Conservation (phyloP, 2,797 vertebrate genomes). For the Karalla daura region DNA sequence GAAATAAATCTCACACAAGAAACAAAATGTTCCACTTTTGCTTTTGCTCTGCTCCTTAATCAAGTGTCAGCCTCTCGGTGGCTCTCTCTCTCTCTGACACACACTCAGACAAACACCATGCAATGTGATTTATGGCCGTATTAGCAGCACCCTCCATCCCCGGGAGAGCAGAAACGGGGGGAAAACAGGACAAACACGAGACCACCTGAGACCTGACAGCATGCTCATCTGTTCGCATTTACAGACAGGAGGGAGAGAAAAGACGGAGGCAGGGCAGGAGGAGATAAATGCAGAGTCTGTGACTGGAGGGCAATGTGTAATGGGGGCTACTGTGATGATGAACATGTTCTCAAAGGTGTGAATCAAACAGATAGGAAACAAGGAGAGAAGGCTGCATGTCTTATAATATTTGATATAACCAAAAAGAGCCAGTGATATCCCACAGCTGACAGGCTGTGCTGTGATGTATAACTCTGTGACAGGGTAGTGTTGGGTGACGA, state of each 20-base stretch:
- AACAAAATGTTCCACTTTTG: neutral
- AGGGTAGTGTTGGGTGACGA: too few species aligned
- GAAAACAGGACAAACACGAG: constrained; percentile 44
- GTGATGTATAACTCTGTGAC: too few species aligned
- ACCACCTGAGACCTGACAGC: constrained; percentile 51
- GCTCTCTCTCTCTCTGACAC: neutral
- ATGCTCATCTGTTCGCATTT: constrained; percentile 43
- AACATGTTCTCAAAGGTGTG: neutral
- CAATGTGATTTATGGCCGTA: constrained; percentile 59
- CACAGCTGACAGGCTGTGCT: too few species aligned
- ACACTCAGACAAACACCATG: neutral
- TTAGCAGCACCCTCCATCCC: constrained; percentile 40
- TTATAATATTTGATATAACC: neutral
- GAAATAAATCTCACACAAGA: neutral
- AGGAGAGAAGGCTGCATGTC: neutral
- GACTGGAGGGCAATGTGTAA: neutral
- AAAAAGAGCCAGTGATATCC: neutral
- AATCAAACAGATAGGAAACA: neutral
- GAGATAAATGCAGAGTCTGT: constrained; percentile 2
- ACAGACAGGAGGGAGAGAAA: constrained; percentile 6
- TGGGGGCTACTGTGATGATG: neutral
- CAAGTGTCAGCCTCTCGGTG: constrained; percentile 16
- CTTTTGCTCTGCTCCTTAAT: constrained; percentile 20
- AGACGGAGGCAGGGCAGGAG: neutral
- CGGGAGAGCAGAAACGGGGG: constrained; percentile 33